These are phyloP conservation scores for Sesamia nonagrioides DNA, from an alignment of 1,140 invertebrate species.

Conservation along the genomic window DNA sequence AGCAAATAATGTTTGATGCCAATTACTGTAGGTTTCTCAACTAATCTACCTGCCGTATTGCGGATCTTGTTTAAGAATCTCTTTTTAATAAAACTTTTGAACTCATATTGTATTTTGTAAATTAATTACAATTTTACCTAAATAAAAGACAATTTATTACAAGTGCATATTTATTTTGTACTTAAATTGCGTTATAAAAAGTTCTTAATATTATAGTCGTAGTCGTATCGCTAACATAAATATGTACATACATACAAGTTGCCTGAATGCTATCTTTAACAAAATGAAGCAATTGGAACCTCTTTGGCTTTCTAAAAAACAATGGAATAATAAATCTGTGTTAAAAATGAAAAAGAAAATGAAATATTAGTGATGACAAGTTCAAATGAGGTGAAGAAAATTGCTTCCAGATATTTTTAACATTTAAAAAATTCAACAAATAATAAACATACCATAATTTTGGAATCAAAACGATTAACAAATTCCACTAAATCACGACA, in stretches of 20 bases:
- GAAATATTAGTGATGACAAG: neutral
- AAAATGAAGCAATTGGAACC: slow-evolving; percentile 20
- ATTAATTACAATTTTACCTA: slow-evolving; percentile 7
- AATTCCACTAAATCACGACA: slow-evolving; percentile 27
- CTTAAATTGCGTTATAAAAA: slow-evolving; percentile 54
- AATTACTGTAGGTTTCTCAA: slow-evolving; percentile 46
- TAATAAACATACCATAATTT: slow-evolving; percentile 29
- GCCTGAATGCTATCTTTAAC: neutral
- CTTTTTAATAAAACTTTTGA: slow-evolving; percentile 59
- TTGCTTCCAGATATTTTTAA: neutral
- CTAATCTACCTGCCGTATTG: slow-evolving; percentile 59
- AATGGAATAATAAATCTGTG: slow-evolving; percentile 4
- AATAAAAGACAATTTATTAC: slow-evolving; percentile 35
- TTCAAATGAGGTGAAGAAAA: neutral
- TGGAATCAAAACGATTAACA: slow-evolving; percentile 34
- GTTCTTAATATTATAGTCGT: slow-evolving; percentile 26
- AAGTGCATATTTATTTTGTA: slow-evolving; percentile 61
- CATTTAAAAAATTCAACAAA: slow-evolving; percentile 20
- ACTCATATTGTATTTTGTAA: slow-evolving; percentile 20
- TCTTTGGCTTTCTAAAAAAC: slow-evolving; percentile 43
- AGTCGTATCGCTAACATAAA: slow-evolving; percentile 36
- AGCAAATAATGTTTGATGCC: slow-evolving; percentile 43
- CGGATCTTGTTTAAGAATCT: slow-evolving; percentile 54
- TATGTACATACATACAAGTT: slow-evolving; percentile 52
- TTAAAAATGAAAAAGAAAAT: slow-evolving; percentile 37